Conservation (phyloP, 1,140 invertebrate species). For the Archegozetes longisetosus region DNA sequence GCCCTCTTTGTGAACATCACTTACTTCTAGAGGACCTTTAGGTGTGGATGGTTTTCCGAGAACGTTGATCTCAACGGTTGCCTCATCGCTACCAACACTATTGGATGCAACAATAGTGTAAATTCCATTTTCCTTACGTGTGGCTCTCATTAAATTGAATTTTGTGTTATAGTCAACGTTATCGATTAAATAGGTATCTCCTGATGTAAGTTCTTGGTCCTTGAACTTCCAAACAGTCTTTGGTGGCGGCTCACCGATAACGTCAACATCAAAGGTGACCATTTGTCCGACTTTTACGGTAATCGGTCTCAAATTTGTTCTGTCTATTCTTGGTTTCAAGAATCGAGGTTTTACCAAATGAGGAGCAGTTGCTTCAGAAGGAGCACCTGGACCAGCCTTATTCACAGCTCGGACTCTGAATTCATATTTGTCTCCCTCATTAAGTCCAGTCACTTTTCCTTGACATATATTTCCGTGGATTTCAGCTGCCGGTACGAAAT, state of each 20-base stretch:
- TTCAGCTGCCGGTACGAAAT: constrained; percentile 62
- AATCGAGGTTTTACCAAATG: constrained; percentile 13
- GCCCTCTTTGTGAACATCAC: constrained; percentile 79
- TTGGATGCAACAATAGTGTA: constrained; percentile 81
- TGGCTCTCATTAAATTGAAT: constrained; percentile 88
- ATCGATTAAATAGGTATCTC: constrained; percentile 71
- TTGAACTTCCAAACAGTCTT: constrained; percentile 51
- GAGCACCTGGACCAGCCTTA: constrained; percentile 79
- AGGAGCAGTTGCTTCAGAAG: constrained; percentile 36
- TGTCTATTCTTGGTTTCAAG: constrained; percentile 27
- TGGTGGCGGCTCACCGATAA: constrained; percentile 90
- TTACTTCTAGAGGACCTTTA: constrained; percentile 43
- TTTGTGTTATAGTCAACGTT: constrained; percentile 81
- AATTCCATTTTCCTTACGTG: constrained; percentile 66
- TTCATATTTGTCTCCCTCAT: constrained; percentile 75
- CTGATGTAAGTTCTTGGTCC: constrained; percentile 31
- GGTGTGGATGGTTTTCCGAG: constrained; percentile 28
- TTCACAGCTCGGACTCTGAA: constrained; percentile 83
- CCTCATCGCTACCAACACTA: constrained; percentile 72
- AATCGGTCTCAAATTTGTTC: constrained; percentile 54
- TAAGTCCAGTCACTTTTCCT: constrained; percentile 63
- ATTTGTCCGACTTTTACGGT: constrained; percentile 55
- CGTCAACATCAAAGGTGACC: constrained; percentile 67
- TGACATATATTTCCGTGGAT: constrained; percentile 54
- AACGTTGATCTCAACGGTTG: constrained; percentile 69